These are phyloP conservation scores for Monoplex corrugatus DNA, from an alignment of 2,888 invertebrate genomes.

Conservation along the genomic window DNA sequence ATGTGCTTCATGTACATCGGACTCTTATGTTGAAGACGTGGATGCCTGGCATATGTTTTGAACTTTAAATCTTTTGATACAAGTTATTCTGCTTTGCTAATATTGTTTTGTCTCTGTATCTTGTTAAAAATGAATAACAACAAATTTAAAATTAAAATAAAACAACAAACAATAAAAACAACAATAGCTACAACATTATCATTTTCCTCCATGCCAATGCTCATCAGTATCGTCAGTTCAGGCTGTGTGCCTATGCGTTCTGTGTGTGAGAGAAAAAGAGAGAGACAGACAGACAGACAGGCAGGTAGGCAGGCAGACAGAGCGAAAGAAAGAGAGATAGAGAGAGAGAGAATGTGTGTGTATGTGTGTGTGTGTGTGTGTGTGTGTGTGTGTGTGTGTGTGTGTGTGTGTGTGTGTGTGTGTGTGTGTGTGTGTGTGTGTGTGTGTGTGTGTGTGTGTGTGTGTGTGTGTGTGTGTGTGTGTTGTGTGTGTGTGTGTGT, in stretches of 20 bases:
- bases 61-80: too few relatives aligned
- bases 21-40: too few relatives aligned
- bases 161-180: too few relatives aligned
- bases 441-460: not conserved
- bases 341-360: not conserved
- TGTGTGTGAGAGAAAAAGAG: slow-evolving; percentile 38
- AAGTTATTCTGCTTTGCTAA: not conserved
- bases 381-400: slow-evolving; percentile 22
- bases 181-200: too few relatives aligned
- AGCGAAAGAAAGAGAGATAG: slow-evolving; percentile 12
- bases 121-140: too few relatives aligned
- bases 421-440: not conserved
- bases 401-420: not conserved
- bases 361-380: slow-evolving; percentile 18
- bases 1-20: too few relatives aligned
- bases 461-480: not conserved
- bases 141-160: too few relatives aligned
- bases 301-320: slow-evolving; percentile 49
- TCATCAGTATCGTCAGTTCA: too few relatives aligned
- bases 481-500: not conserved
- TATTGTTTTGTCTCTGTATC: too few relatives aligned
- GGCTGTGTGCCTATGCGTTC: not conserved
- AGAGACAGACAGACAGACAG: slow-evolving; percentile 53
- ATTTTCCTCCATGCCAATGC: too few relatives aligned
- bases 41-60: too few relatives aligned